These are phyloP conservation scores for Oophaga pumilio DNA, from an alignment of 2,113 vertebrate species.

Conservation along the genomic window DNA sequence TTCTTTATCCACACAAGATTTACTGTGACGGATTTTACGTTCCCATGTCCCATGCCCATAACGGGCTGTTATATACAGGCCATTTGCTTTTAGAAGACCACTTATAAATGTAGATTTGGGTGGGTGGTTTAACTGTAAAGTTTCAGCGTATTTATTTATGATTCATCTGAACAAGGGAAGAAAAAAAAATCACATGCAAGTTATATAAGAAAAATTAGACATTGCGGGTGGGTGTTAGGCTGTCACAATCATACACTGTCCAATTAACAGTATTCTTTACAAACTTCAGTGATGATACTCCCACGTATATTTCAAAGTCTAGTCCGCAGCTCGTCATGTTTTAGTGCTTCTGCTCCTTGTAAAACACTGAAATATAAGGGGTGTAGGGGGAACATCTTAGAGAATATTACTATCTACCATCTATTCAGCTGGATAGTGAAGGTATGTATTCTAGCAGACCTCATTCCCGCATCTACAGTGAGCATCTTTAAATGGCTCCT, in stretches of 20 bases:
- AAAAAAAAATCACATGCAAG: not conserved
- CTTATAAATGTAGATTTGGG: no score
- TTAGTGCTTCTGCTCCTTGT: slow-evolving; percentile 1
- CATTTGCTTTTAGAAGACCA: no score
- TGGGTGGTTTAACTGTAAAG: no score
- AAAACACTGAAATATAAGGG: not conserved
- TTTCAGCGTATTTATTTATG: not conserved
- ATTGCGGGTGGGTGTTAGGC: not conserved
- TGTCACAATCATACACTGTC: slow-evolving; percentile 1
- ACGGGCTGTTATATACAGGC: no score
- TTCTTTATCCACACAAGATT: no score
- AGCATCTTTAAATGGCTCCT: not conserved
- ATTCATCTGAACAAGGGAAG: not conserved
- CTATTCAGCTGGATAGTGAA: not conserved
- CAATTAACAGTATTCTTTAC: slow-evolving; percentile 19
- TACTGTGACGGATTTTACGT: no score
- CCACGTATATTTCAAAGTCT: not conserved
- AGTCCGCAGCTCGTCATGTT: slow-evolving; percentile 4
- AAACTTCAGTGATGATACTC: not conserved
- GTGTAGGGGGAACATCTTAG: not conserved
- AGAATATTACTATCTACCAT: slow-evolving; percentile 5
- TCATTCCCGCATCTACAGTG: not conserved
- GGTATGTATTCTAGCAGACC: not conserved
- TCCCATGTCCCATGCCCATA: no score
- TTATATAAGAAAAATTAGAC: slow-evolving; percentile 3